Percentiles rank a stretch among this genome's conserved stretches.
phyloP scores from a whole-genome alignment of 2,113 vertebrate genomes.

The Himantopus leucocephalus region DNA sequence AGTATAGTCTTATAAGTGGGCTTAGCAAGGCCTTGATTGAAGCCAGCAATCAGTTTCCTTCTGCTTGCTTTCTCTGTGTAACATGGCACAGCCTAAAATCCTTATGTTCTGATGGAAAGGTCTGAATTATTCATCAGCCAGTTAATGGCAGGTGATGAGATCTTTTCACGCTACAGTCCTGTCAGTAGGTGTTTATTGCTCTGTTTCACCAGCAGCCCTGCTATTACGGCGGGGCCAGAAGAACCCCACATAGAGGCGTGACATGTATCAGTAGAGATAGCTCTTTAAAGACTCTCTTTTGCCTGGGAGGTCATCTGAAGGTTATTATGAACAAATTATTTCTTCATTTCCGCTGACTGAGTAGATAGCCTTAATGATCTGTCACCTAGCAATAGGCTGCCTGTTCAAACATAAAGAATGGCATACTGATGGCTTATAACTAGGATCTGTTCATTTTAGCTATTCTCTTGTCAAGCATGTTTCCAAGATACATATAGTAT shows the following conservation, averaged over 20 bases:
- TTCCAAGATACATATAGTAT: constrained; percentile 77
- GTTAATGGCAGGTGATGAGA: constrained; percentile 79
- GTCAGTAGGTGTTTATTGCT: constrained; percentile 83
- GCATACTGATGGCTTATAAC: constrained; percentile 78
- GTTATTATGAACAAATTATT: constrained; percentile 85
- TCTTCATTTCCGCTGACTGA: constrained; percentile 83
- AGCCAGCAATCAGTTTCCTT: constrained; percentile 45
- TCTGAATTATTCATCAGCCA: constrained; percentile 82
- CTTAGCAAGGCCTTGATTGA: not conserved
- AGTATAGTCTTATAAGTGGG: not conserved
- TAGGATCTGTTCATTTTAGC: constrained; percentile 80
- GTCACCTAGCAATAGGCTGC: constrained; percentile 83
- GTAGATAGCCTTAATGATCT: constrained; percentile 84
- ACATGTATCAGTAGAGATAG: constrained; percentile 71
- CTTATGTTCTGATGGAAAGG: constrained; percentile 55
- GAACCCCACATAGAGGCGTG: constrained; percentile 47
- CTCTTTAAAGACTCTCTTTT: constrained; percentile 78
- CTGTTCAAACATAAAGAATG: constrained; percentile 83
- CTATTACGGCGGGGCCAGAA: constrained; percentile 69
- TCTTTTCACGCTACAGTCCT: constrained; percentile 73
- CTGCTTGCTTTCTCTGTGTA: not conserved
- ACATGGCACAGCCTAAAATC: constrained; percentile 51
- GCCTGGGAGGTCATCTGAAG: constrained; percentile 81
- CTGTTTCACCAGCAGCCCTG: constrained; percentile 75
- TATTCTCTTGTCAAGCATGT: constrained; percentile 81